Evolutionary conservation across 35 echinoderm and acorn worm species (phyloP), one percentile per base, ranked within the genome.

Genomic region (Hemicentrotus pulcherrimus): DNA sequence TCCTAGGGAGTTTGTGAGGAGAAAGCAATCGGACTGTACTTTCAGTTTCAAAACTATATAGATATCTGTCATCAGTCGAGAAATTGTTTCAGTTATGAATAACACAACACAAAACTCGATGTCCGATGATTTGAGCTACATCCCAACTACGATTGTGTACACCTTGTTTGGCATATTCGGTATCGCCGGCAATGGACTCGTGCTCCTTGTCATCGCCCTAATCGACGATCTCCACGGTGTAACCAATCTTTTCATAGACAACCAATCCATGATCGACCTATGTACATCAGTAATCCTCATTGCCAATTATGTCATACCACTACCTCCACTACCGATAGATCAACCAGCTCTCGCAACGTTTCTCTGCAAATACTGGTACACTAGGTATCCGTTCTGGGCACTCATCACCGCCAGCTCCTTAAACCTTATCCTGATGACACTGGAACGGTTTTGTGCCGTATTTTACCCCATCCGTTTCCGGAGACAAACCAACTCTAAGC

Each of bases 251-350:
- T 91, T 98, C 24, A 95, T 98, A 47, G 94, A 86, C 58, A 98
- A 98, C 86, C 97, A 98, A 61, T 98, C 97, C 18, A 52, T 98
- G 10, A 88, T 95, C 5, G 97, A 98, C 85, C 91, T 98, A 15
- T 6, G 32, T 5, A 98, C 94, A 61, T 97, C 96, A 28, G 7
- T 98, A 4, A 52, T 98, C 15, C 88, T 98, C 6, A 12, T 95
- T 35, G 46, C 61, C 30, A 90, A 47, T 28, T 90, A 96, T 86
- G 45, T 96, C 7, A 19, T 94, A 41, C 92, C 92, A 12, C 71
- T 85, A 31, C 46, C 95, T 0, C 18, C 32, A 7, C 31, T 97
- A 31, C 94, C 88, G 0, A 5, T n/a, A 46, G 65, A 32, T 35
- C 48, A 47, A n/a, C 92, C 87, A 4, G 30, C 19, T 13, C 52